Evolutionary conservation across 1,140 invertebrate genomes (phyloP), one percentile per base, ranked within the genome.

Genomic region (Zeugodacus cucurbitae): DNA sequence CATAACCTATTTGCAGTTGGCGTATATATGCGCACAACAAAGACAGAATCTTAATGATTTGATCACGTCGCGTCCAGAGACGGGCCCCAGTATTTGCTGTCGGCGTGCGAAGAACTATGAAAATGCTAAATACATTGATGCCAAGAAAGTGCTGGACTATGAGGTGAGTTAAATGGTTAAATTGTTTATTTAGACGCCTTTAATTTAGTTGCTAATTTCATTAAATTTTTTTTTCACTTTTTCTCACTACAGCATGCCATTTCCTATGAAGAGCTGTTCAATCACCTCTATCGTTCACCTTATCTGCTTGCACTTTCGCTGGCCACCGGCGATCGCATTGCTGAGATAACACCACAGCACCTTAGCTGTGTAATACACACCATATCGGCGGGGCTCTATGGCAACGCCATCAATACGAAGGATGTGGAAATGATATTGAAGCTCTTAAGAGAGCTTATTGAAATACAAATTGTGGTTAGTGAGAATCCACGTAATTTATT

Each of bases 1-100:
- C 44, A 85, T 62, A 67, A 8, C n/a, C 2, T 22, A 34, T 88
- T 48, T 88, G 37, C 96, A 98, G 93, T 95, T 96, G 89, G 96
- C 98, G 44, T 99, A 98, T 97, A 96, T 98, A 87, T 97, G 97
- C 67, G 96, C 97, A 4, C 97, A 98, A 93, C 97, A 99, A 93
- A 95, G 97, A 89, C 95, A 97, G 57, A 98, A 97, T 92, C 94
- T 99, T 6, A 97, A 98, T 90, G 95, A 95, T 89, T 93, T 99
- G 88, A 96, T 98, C 78, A 94, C 97, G 26, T 96, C 96, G 10
- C 94, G 95, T 89, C 96, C 96, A 54, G 97, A 97, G 91, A 95
- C 95, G 57, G 95, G 96, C 54, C 96, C 96, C 2, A 95, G 96
- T 86, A 94, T 95, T 54, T 97, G 96, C 91, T 97, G 97, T 92